Percentiles rank a stretch among this genome's conserved stretches.
Conservation (phyloP, 2,888 invertebrate genomes). For the Chrysotoxum bicinctum region DNA sequence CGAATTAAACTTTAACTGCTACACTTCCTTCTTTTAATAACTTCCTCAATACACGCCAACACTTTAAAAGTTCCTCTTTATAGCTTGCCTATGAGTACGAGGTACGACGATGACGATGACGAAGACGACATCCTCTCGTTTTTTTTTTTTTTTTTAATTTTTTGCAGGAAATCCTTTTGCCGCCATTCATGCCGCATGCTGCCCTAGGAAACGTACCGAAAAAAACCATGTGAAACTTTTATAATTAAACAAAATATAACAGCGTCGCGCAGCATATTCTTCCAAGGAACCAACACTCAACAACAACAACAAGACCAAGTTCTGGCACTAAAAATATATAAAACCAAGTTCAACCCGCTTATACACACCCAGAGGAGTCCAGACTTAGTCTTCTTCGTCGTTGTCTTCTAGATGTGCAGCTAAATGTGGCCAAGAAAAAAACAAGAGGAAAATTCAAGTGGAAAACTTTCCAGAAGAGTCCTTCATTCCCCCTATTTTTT, state of each 20-base stretch:
- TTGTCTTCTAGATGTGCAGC: slow-evolving; percentile 26
- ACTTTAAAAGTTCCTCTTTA: slow-evolving; percentile 17
- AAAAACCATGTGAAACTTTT: slow-evolving; percentile 69
- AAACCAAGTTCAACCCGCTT: slow-evolving; percentile 44
- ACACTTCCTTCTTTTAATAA: slow-evolving; percentile 23
- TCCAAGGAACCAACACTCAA: neutral
- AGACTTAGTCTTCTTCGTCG: neutral
- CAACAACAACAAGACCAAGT: slow-evolving; percentile 1
- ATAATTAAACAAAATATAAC: slow-evolving; percentile 71
- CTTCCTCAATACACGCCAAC: slow-evolving; percentile 19
- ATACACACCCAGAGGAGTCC: slow-evolving; percentile 18
- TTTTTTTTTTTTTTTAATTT: neutral
- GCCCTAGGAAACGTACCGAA: slow-evolving; percentile 31
- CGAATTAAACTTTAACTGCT: slow-evolving; percentile 33
- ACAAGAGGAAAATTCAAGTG: slow-evolving; percentile 60
- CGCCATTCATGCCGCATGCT: slow-evolving; percentile 12
- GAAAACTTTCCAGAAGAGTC: slow-evolving; percentile 61
- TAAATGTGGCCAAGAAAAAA: slow-evolving; percentile 39
- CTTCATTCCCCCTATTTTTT: neutral
- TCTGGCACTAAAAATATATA: neutral
- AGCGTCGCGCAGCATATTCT: slow-evolving; percentile 62
- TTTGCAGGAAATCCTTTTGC: slow-evolving; percentile 53
- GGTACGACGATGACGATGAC: no score
- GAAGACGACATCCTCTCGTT: slow-evolving; percentile 3
- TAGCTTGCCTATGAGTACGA: neutral